These are phyloP conservation scores for Caenorhabditis drosophilae DNA, from an alignment of 2,888 invertebrate genomes.

Conservation along the genomic window DNA sequence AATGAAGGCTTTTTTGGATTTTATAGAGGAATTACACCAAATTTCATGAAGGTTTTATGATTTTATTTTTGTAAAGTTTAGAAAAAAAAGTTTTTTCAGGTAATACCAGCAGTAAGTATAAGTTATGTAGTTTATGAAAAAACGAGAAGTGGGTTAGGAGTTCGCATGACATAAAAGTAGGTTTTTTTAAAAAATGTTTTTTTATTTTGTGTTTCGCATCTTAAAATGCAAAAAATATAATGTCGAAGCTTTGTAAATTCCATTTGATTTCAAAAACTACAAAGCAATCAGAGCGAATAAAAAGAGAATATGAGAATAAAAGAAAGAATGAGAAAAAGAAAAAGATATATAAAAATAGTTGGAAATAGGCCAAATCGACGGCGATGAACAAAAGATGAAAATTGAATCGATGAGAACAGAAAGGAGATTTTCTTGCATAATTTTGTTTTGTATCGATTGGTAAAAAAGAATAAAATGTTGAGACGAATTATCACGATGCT, in stretches of 20 bases:
- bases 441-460: not conserved
- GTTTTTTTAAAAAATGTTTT: conserved; percentile 3
- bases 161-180: conserved; percentile 53
- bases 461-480: too few relatives aligned
- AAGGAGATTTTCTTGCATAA: not conserved
- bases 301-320: not conserved
- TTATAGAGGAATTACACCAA: conserved; percentile 94
- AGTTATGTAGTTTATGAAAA: conserved; percentile 98
- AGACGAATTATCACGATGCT: conserved; percentile 20
- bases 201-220: conserved; percentile 2
- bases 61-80: not conserved
- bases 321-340: conserved; percentile 3
- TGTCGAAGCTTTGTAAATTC: too few relatives aligned
- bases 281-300: not conserved
- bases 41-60: conserved; percentile 85
- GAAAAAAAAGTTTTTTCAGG: conserved; percentile 13
- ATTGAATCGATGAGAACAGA: conserved; percentile 19
- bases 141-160: conserved; percentile 79
- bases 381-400: conserved; percentile 17
- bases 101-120: conserved; percentile 91
- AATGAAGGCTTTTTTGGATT: conserved; percentile 88
- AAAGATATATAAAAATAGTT: not conserved
- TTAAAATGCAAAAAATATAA: too few relatives aligned
- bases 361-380: conserved; percentile 30
- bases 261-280: too few relatives aligned